Conservation (phyloP, 2,113 vertebrate species). For the Paratilapia polleni region DNA sequence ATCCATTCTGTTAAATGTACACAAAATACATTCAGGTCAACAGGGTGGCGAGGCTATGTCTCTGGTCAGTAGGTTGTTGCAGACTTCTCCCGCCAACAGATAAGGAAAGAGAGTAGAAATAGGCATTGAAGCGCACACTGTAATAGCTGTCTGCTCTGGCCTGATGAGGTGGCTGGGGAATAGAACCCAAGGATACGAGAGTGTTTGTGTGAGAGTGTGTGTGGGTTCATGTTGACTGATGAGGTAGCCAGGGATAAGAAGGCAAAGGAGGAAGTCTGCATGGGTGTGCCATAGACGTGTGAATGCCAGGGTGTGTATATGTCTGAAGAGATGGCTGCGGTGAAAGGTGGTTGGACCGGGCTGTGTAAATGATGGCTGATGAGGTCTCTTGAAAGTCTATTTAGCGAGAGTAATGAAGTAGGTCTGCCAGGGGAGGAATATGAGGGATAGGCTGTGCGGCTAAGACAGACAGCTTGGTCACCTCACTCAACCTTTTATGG, state of each 20-base stretch:
- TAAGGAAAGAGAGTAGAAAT: constrained; percentile 58
- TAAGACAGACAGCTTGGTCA: constrained; percentile 65
- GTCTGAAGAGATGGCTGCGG: constrained; percentile 55
- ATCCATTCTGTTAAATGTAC: constrained; percentile 18
- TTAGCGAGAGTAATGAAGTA: constrained; percentile 76
- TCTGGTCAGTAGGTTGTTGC: constrained; percentile 64
- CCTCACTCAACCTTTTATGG: constrained; percentile 60
- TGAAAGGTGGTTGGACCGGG: constrained; percentile 62
- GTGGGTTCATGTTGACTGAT: constrained; percentile 49
- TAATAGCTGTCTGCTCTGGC: constrained; percentile 68
- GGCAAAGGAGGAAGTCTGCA: constrained; percentile 23
- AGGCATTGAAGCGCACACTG: constrained; percentile 37
- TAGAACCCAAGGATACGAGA: constrained; percentile 42
- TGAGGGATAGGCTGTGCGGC: constrained; percentile 54
- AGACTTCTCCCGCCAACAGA: constrained; percentile 42
- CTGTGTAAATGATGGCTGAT: constrained; percentile 68
- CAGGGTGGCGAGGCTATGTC: constrained; percentile 18
- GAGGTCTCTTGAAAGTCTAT: constrained; percentile 75
- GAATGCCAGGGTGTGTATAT: constrained; percentile 21
- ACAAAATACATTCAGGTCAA: constrained; percentile 35
- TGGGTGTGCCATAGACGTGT: constrained; percentile 24
- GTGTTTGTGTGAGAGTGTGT: constrained; percentile 29
- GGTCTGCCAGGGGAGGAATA: constrained; percentile 63
- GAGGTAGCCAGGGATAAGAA: constrained; percentile 32
- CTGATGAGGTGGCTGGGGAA: constrained; percentile 71